These are phyloP conservation scores for Helicoverpa armigera DNA, from an alignment of 1,140 invertebrate genomes.

Conservation along the genomic window DNA sequence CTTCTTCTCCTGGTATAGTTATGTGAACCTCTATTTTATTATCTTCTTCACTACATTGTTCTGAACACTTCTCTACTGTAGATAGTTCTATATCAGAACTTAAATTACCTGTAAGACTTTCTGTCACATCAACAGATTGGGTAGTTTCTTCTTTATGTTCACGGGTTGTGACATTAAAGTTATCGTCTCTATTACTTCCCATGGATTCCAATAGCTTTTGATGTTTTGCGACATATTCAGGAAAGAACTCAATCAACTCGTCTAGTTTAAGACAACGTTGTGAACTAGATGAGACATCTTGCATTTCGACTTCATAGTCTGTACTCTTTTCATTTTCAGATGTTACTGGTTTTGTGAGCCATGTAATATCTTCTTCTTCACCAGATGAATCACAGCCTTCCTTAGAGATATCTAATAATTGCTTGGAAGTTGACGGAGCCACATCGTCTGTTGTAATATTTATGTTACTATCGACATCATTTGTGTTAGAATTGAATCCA, in stretches of 20 bases:
- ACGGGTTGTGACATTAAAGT: background rate
- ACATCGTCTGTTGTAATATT: background rate
- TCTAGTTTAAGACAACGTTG: background rate
- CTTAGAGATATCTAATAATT: background rate
- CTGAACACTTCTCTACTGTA: background rate
- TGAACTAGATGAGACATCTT: conserved; percentile 3
- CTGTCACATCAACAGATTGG: background rate
- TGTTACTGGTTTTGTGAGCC: background rate
- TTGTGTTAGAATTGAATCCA: background rate
- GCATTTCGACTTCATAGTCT: conserved; percentile 43
- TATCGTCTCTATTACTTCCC: background rate
- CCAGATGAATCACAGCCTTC: background rate
- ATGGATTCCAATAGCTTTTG: background rate
- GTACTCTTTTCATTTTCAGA: background rate
- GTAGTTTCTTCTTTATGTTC: background rate
- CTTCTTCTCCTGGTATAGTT: background rate
- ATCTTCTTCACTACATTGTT: background rate
- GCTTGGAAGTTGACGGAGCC: background rate
- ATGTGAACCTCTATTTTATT: background rate
- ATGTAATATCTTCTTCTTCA: conserved; percentile 14
- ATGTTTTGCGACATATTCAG: background rate
- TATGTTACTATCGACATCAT: background rate
- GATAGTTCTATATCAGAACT: background rate
- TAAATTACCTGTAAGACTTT: background rate
- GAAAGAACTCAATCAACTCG: background rate